Evolutionary conservation across 2,888 invertebrate species (phyloP).

Genomic region (Hybos culiciformis): DNA sequence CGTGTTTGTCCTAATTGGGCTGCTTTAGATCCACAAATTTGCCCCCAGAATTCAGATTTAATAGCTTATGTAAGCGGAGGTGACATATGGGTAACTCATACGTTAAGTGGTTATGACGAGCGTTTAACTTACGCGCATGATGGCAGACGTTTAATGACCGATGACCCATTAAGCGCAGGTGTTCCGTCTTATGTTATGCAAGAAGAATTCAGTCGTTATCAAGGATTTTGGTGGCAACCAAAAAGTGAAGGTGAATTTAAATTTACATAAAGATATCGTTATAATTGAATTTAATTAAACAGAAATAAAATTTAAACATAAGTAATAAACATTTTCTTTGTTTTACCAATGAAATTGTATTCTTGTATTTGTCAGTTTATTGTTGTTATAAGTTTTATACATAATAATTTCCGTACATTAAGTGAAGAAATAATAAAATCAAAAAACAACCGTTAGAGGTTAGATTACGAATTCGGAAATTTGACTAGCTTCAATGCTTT

Average conservation of each 20-base stretch:
- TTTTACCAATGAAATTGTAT: too few species aligned
- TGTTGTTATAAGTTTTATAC: too few species aligned
- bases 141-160: slow-evolving; percentile 52
- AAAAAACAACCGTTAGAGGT: too few species aligned
- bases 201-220: slow-evolving; percentile 93
- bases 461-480: too few species aligned
- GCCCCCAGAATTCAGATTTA: slow-evolving; percentile 44
- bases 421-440: too few species aligned
- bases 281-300: too few species aligned
- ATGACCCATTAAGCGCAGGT: slow-evolving; percentile 81
- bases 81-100: slow-evolving; percentile 76
- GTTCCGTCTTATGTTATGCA: slow-evolving; percentile 98
- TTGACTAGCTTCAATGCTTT: too few species aligned
- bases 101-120: slow-evolving; percentile 48
- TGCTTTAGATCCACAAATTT: slow-evolving; percentile 64
- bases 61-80: slow-evolving; percentile 82
- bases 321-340: too few species aligned
- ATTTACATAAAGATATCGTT: too few species aligned
- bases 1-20: slow-evolving; percentile 49
- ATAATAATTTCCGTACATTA: too few species aligned
- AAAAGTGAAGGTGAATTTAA: slow-evolving; percentile 42
- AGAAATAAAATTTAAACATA: too few species aligned
- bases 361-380: too few species aligned
- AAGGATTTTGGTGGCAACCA: slow-evolving; percentile 98
- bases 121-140: slow-evolving; percentile 57